A percentile compares a stretch with the other conserved stretches of the same genome.
These are phyloP conservation scores for Antheraea yamamai DNA, from an alignment of 2,888 invertebrate species.

Conservation along the genomic window DNA sequence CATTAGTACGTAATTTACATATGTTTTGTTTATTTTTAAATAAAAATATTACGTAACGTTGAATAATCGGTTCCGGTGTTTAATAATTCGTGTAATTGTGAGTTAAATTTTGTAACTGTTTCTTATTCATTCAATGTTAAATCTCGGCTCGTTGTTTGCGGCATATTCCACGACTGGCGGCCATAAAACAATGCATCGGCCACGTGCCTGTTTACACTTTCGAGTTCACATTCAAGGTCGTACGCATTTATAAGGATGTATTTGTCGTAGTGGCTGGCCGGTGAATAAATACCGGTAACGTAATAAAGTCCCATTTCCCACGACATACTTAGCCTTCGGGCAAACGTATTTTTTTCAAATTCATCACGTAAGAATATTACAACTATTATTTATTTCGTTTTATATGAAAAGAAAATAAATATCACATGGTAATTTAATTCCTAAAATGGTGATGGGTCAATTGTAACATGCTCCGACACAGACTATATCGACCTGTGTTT, in stretches of 20 bases:
- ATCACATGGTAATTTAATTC: too few species aligned
- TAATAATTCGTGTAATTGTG: constrained; percentile 2
- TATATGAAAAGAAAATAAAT: too few species aligned
- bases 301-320: constrained; percentile 79
- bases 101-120: neutral
- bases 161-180: constrained; percentile 62
- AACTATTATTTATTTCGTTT: neutral
- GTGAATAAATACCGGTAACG: constrained; percentile 79
- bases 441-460: too few species aligned
- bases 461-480: too few species aligned
- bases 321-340: constrained; percentile 65
- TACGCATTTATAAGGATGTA: constrained; percentile 82
- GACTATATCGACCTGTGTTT: too few species aligned
- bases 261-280: constrained; percentile 75
- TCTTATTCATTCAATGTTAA: constrained; percentile 28
- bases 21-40: constrained; percentile 5
- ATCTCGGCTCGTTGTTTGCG: constrained; percentile 47
- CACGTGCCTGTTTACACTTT: constrained; percentile 80
- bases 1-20: neutral
- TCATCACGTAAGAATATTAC: constrained; percentile 35
- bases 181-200: constrained; percentile 81
- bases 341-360: constrained; percentile 59
- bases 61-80: constrained; percentile 2
- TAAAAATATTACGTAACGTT: constrained; percentile 3
- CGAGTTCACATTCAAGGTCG: constrained; percentile 81